These are phyloP conservation scores for Chalcosyrphus nemorum DNA, from an alignment of 2,888 invertebrate genomes.

Conservation along the genomic window DNA sequence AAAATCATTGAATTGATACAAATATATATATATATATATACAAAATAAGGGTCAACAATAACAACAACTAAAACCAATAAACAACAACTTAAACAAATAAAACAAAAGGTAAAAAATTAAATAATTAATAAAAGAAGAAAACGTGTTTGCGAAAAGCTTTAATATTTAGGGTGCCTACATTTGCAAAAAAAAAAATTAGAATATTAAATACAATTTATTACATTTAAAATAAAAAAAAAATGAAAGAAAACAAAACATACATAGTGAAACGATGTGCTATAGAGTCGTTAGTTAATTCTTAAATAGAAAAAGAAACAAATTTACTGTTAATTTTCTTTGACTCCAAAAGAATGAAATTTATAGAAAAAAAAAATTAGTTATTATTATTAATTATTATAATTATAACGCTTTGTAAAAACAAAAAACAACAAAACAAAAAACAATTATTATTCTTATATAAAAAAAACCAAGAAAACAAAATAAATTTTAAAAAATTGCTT, in stretches of 20 bases:
- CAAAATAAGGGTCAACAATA: slow-evolving; percentile 64
- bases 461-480: slow-evolving; percentile 69
- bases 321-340: slow-evolving; percentile 72
- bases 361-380: slow-evolving; percentile 65
- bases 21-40: slow-evolving; percentile 40
- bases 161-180: slow-evolving; percentile 83
- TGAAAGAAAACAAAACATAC: no score
- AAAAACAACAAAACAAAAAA: slow-evolving; percentile 56
- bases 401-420: slow-evolving; percentile 72
- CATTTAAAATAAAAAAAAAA: slow-evolving; percentile 68
- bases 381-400: slow-evolving; percentile 69
- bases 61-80: slow-evolving; percentile 65
- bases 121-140: slow-evolving; percentile 78
- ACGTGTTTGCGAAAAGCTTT: slow-evolving; percentile 82
- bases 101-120: slow-evolving; percentile 67
- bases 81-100: slow-evolving; percentile 49
- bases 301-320: slow-evolving; percentile 73
- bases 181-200: slow-evolving; percentile 82
- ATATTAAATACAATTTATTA: slow-evolving; percentile 77
- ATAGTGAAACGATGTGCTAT: slow-evolving; percentile 71
- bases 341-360: slow-evolving; percentile 70
- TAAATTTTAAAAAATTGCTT: slow-evolving; percentile 76
- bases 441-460: slow-evolving; percentile 73
- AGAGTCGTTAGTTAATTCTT: slow-evolving; percentile 75
- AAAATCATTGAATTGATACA: slow-evolving; percentile 51